phyloP scores from a whole-genome alignment of 2,113 vertebrate genomes.

The Tragelaphus scriptus region DNA sequence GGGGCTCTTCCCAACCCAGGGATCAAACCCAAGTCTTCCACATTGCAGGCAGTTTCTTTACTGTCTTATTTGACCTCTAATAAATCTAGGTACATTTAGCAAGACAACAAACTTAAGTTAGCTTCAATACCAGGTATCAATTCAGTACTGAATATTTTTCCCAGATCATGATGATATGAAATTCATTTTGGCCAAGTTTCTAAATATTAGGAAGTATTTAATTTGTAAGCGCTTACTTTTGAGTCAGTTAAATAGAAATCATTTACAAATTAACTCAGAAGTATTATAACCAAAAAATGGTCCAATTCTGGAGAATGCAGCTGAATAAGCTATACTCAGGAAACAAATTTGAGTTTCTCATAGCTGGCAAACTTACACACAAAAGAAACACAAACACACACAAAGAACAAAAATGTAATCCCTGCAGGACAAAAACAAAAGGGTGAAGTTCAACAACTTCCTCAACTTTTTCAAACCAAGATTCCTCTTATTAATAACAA shows the following conservation, averaged over 20 bases:
- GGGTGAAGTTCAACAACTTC: background rate
- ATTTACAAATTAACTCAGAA: background rate
- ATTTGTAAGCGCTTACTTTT: background rate
- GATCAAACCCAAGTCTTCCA: background rate
- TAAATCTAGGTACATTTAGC: background rate
- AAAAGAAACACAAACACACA: background rate
- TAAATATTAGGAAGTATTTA: background rate
- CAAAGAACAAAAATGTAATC: background rate
- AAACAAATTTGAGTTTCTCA: background rate
- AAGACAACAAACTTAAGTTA: background rate
- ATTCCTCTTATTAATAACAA: background rate
- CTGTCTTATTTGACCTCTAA: background rate
- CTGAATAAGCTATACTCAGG: background rate
- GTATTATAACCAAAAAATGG: background rate
- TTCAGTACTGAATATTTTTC: background rate
- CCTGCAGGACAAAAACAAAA: background rate
- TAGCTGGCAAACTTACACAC: background rate
- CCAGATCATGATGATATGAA: background rate
- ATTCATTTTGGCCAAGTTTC: background rate
- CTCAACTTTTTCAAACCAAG: background rate
- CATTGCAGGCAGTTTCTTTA: background rate
- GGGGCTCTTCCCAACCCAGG: background rate
- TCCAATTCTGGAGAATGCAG: background rate
- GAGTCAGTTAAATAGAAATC: background rate
- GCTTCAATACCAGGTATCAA: background rate